Evolutionary conservation across 2,797 vertebrate species (phyloP), one percentile per base, ranked within the genome.

Genomic region (Trachurus trachurus): DNA sequence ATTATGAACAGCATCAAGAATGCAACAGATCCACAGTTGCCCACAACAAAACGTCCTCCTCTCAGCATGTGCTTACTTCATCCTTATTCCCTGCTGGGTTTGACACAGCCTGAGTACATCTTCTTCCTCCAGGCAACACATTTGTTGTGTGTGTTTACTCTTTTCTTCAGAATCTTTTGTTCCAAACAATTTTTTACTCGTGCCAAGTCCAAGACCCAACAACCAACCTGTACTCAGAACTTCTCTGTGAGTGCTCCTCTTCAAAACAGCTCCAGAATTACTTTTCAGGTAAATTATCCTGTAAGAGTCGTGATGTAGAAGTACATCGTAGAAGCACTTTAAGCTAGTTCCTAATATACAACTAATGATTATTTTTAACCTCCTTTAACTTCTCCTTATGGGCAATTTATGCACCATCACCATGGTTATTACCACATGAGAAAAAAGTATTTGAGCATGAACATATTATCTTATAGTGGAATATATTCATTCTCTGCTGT

Each of bases 131-230:
- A n/a, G 76, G 85, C 72, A 66, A 76, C 11, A 9, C 64, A 60
- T 69, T 82, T 77, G 63, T 81, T 87, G 66, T 39, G 15, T 70
- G 17, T 88, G 58, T 88, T 83, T 83, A 65, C 57, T 74, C 13
- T 82, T 76, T 66, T 68, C 29, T 60, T 26, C 40, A 83, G 78
- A 66, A 79, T 65, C 37, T 77, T 86, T 86, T 63, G 29, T 61
- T 75, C 45, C 61, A 50, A 63, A 74, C 59, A 58, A 57, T 49
- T 69, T 49, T 69, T 80, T 40, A 54, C 22, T 73, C 49, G 57
- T 71, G 56, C 73, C 22, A 70, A 81, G 50, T 64, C 66, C 17
- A 19, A 65, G 49, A 66, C 34, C 39, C 31, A 19, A 21, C 29
- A 61, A 56, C 45, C 58, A 61, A 59, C 80, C 71, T 65, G n/a